Evolutionary conservation across 2,888 invertebrate genomes (phyloP).

Genomic region (Chaitophorus viminalis): DNA sequence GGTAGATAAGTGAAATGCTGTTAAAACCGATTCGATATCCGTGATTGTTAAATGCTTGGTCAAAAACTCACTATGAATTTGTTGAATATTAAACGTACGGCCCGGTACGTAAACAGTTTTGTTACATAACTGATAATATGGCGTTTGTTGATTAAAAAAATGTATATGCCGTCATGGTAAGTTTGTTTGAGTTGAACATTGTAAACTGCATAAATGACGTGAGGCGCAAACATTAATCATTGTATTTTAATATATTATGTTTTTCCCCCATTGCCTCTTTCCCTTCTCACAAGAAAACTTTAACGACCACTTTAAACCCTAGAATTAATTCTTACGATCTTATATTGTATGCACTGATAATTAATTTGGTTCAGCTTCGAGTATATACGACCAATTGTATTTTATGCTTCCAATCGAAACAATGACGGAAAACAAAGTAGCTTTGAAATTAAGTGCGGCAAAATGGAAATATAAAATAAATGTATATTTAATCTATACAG

Average conservation of each 20-base stretch:
- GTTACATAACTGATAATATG: not conserved
- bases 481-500: not conserved
- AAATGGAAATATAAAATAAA: conserved; percentile 15
- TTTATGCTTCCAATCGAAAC: conserved; percentile 16
- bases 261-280: not conserved
- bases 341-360: not conserved
- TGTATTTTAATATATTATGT: not conserved
- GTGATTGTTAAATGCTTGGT: too few relatives aligned
- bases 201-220: not conserved
- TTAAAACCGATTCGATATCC: too few relatives aligned
- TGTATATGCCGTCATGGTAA: not conserved
- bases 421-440: not conserved
- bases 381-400: conserved; percentile 1
- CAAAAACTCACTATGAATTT: too few relatives aligned
- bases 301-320: not conserved
- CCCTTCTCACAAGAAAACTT: not conserved
- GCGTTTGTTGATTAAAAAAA: not conserved
- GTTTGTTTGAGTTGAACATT: not conserved
- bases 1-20: too few relatives aligned
- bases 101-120: not conserved
- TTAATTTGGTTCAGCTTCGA: not conserved
- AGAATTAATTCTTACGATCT: not conserved
- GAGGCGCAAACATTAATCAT: not conserved
- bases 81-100: not conserved
- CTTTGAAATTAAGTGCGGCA: conserved; percentile 11